Conservation (phyloP, 1,140 invertebrate genomes). For the Calosoma granatense region DNA sequence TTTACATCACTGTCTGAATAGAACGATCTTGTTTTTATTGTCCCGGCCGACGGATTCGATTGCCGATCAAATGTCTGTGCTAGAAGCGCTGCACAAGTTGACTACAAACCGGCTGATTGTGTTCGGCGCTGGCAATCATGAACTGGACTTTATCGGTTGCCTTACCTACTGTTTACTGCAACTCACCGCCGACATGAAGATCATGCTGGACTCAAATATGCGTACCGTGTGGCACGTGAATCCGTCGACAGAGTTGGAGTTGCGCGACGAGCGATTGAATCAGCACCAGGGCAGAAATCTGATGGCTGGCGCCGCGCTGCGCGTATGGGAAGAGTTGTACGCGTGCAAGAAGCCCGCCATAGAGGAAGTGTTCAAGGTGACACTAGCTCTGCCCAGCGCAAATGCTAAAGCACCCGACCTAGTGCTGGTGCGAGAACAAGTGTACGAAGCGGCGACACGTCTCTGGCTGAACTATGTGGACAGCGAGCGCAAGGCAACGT, state of each 20-base stretch:
- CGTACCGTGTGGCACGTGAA: conserved; percentile 86
- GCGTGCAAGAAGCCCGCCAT: conserved; percentile 92
- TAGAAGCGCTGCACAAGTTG: conserved; percentile 89
- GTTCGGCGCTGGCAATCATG: conserved; percentile 90
- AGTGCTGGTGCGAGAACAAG: conserved; percentile 62
- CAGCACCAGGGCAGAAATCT: conserved; percentile 75
- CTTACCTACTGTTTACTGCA: conserved; percentile 92
- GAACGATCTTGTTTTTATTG: conserved; percentile 86
- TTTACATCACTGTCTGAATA: conserved; percentile 87
- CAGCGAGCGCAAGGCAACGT: conserved; percentile 73
- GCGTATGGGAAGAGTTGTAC: conserved; percentile 96
- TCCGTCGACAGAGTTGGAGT: conserved; percentile 56
- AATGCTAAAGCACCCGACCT: conserved; percentile 75
- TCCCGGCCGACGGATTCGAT: conserved; percentile 83
- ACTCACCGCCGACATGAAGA: conserved; percentile 82
- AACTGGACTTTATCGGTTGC: conserved; percentile 91
- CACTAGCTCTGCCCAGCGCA: conserved; percentile 52
- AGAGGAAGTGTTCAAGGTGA: conserved; percentile 86
- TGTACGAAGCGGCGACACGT: conserved; percentile 75
- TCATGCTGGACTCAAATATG: conserved; percentile 65
- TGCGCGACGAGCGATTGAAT: conserved; percentile 62
- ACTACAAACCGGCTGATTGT: conserved; percentile 74
- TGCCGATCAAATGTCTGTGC: conserved; percentile 81
- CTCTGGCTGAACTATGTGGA: conserved; percentile 89
- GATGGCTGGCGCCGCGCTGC: conserved; percentile 77